Percentiles rank a stretch among this genome's conserved stretches.
Conservation (phyloP, 2,113 vertebrate genomes). For the Corapipo altera region DNA sequence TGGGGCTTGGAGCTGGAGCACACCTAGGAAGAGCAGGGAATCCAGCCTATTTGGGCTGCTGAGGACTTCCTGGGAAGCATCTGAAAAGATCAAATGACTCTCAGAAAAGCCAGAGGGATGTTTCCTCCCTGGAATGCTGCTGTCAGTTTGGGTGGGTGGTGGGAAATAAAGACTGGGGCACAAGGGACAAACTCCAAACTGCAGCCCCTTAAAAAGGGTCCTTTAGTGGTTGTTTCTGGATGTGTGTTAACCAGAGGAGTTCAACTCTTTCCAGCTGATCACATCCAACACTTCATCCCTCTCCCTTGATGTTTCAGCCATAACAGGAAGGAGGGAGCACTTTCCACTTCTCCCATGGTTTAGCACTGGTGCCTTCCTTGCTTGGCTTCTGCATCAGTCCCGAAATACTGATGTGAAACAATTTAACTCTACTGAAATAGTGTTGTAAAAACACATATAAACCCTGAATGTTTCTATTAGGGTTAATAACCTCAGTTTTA, state of each 20-base stretch:
- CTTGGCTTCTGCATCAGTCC: background rate
- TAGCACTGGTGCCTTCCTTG: background rate
- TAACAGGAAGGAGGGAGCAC: background rate
- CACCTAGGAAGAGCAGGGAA: background rate
- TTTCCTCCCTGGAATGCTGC: background rate
- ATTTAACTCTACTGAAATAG: background rate
- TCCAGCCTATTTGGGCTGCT: background rate
- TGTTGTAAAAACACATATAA: background rate
- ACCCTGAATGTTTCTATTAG: background rate
- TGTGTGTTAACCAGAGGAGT: background rate
- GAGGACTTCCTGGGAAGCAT: background rate
- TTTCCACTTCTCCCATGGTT: background rate
- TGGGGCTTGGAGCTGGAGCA: background rate
- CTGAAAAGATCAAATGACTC: background rate
- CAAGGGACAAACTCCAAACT: background rate
- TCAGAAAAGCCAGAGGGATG: accelerated
- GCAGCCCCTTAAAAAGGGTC: background rate
- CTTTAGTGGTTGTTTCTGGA: background rate
- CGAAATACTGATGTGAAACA: background rate
- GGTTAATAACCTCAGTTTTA: background rate
- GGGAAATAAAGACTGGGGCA: background rate
- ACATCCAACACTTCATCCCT: background rate
- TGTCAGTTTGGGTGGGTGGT: background rate
- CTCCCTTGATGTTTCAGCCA: background rate
- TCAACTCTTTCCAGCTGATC: background rate